Evolutionary conservation across 2,797 vertebrate species (phyloP).

Genomic region (Peromyscus melanophrys): DNA sequence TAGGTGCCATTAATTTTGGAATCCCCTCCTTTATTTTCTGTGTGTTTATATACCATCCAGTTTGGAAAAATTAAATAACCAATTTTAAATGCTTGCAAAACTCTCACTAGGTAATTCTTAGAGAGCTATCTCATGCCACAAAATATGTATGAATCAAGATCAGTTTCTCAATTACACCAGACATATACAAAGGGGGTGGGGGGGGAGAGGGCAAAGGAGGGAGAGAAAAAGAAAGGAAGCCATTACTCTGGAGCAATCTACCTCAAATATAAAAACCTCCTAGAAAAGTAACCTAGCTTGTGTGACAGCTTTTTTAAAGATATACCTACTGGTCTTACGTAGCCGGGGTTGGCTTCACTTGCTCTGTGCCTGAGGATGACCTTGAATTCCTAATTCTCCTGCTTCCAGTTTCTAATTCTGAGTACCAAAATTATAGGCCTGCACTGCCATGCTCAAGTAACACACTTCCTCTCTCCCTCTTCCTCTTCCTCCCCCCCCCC

Average conservation of each 20-base stretch:
- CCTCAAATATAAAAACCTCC: background rate
- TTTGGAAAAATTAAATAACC: conserved; percentile 41
- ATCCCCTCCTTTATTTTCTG: conserved; percentile 20
- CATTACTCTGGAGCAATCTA: conserved; percentile 18
- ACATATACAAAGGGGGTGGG: background rate
- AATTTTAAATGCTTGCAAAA: conserved; percentile 38
- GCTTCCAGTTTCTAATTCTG: background rate
- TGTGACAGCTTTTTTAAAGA: background rate
- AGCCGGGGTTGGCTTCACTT: background rate
- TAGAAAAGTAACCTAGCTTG: conserved; percentile 7
- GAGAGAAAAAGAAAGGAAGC: background rate
- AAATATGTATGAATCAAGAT: conserved; percentile 14
- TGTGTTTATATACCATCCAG: background rate
- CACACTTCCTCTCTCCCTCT: background rate
- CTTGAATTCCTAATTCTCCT: background rate
- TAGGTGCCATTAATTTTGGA: conserved; percentile 47
- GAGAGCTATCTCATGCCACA: background rate
- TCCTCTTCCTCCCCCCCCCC: background rate
- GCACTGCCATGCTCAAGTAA: background rate
- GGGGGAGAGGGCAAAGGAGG: too few species aligned
- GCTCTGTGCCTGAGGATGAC: background rate
- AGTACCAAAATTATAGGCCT: background rate
- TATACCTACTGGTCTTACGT: background rate
- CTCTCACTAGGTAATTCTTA: conserved; percentile 33
- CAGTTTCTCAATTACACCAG: background rate